Percentiles rank a stretch among this genome's conserved stretches.
Evolutionary conservation across 2,888 invertebrate genomes (phyloP).

Genomic region (Drosophila koepferae): DNA sequence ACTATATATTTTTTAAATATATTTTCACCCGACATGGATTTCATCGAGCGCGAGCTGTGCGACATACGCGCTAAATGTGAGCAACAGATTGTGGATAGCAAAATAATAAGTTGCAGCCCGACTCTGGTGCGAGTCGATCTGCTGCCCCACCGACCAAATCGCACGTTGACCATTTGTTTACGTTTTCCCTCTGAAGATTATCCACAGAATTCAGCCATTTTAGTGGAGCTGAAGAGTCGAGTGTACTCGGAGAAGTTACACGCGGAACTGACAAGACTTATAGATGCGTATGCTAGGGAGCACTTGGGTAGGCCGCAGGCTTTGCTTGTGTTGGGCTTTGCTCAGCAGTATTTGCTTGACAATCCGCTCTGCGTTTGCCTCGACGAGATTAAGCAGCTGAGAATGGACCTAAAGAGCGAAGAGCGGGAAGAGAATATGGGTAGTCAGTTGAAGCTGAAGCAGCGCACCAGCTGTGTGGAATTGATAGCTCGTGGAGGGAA

Average conservation of each 20-base stretch:
- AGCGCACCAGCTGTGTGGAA: slow-evolving; percentile 88
- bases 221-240: slow-evolving; percentile 90
- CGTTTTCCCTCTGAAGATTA: slow-evolving; percentile 88
- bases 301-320: slow-evolving; percentile 87
- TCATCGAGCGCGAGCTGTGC: slow-evolving; percentile 88
- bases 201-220: slow-evolving; percentile 86
- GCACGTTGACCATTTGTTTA: slow-evolving; percentile 88
- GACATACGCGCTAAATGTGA: slow-evolving; percentile 88
- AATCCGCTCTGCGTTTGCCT: slow-evolving; percentile 90
- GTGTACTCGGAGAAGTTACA: slow-evolving; percentile 88
- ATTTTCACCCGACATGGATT: slow-evolving; percentile 86
- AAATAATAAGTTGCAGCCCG: slow-evolving; percentile 88
- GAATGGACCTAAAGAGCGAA: slow-evolving; percentile 85
- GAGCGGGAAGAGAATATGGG: slow-evolving; percentile 82
- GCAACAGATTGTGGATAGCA: slow-evolving; percentile 87
- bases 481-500: slow-evolving; percentile 87
- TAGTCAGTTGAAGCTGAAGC: slow-evolving; percentile 88
- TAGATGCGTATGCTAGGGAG: slow-evolving; percentile 88
- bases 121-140: slow-evolving; percentile 89
- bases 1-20: slow-evolving; percentile 6
- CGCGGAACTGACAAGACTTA: slow-evolving; percentile 86
- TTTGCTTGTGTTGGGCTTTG: slow-evolving; percentile 87
- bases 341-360: slow-evolving; percentile 88
- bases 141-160: slow-evolving; percentile 86
- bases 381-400: slow-evolving; percentile 89